phyloP scores from a whole-genome alignment of 1,140 invertebrate genomes.

The Ceratina australensis region DNA sequence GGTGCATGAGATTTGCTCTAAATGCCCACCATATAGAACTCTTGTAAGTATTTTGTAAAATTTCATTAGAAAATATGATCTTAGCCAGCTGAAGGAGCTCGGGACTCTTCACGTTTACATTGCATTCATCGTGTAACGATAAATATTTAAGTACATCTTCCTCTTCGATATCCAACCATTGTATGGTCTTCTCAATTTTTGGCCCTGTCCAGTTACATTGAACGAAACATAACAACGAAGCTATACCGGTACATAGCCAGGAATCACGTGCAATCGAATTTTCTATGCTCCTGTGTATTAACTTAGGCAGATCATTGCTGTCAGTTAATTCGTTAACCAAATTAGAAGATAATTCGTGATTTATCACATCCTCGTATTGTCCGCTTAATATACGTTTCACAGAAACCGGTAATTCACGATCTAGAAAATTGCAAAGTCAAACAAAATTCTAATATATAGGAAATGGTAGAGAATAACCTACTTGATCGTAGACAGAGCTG shows the following conservation, averaged over 20 bases:
- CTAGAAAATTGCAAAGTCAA: constrained; percentile 43
- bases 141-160: constrained; percentile 79
- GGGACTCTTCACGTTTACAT: constrained; percentile 83
- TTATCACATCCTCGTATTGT: constrained; percentile 47
- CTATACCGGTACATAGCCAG: constrained; percentile 79
- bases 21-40: constrained; percentile 87
- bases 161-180: constrained; percentile 80
- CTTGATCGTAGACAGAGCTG: background rate
- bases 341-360: constrained; percentile 37
- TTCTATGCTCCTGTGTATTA: constrained; percentile 49
- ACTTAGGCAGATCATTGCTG: constrained; percentile 43
- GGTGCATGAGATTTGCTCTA: constrained; percentile 86
- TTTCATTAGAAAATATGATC: constrained; percentile 81
- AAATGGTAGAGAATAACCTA: constrained; percentile 14
- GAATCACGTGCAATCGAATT: constrained; percentile 34
- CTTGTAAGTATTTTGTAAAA: constrained; percentile 76
- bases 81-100: constrained; percentile 85
- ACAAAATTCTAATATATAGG: background rate
- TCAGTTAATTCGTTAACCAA: constrained; percentile 25
- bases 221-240: constrained; percentile 86
- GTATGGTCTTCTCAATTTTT: constrained; percentile 72
- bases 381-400: constrained; percentile 53
- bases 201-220: constrained; percentile 91
- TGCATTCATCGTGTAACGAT: constrained; percentile 70
- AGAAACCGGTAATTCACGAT: background rate